Base-by-base conservation (phyloP, 1,140 invertebrate genomes). In the Venustaconcha ellipsiformis region DNA sequence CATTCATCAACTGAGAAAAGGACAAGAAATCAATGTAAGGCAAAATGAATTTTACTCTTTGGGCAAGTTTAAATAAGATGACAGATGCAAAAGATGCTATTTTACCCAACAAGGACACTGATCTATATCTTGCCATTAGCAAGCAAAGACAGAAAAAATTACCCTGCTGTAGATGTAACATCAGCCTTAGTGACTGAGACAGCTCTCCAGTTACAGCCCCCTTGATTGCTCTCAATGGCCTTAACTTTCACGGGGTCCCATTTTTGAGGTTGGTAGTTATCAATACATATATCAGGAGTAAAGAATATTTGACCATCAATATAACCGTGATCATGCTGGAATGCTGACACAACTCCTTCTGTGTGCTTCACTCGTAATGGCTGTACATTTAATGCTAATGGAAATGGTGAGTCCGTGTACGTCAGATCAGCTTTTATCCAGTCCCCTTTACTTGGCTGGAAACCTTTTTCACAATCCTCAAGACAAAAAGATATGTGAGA, bases 271-370 rank as follows among this genome's bases (percentile, higher is more conserved):
- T 57, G 37, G 66, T 82, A 88, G 1, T 81, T 84, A 69, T 83
- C 70, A 1, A 74, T 23, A 78, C 86, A 83, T 0, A 71, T 80
- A 57, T 72, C 57, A 57, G 30, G 14, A 26, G 59, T 68, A 63
- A 86, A 88, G 72, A 81, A 88, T 48, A 85, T 82, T 37, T 88
- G 86, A 23, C 77, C 79, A 72, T 87, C 82, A 55, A 88, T 85
- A 64, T 86, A 89, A 14, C 88, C 88, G 84, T 87, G 84, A 70
- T 85, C 83, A 18, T 71, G 57, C 67, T 79, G 78, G 17, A 82
- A 76, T 14, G 76, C 81, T 14, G 83, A 82, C 14, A 89, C 70
- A 48, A 78, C 73, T 12, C 86, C 86, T 63, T 84, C 82, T 73
- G 82, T 80, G 23, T 81, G 72, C 30, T 75, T 66, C 11, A 63